A percentile compares a stretch with the other conserved stretches of the same genome.
Evolutionary conservation across 1,140 invertebrate genomes (phyloP).

Genomic region (Oryzaephilus surinamensis): DNA sequence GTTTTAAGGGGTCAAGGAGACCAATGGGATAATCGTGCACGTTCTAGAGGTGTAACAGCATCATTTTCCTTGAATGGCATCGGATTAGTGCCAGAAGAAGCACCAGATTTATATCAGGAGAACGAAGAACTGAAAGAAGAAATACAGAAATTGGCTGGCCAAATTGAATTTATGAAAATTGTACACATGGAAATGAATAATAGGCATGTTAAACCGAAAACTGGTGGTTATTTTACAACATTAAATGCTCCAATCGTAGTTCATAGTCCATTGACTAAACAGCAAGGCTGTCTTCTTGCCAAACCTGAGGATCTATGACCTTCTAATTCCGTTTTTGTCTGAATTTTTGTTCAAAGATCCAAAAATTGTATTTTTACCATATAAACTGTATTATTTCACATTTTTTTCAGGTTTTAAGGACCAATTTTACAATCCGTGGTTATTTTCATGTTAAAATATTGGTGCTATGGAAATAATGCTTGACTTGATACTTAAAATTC

Average conservation of each 20-base stretch:
- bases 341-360: conserved; percentile 1
- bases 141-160: conserved; percentile 78
- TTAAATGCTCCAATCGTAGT: conserved; percentile 38
- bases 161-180: conserved; percentile 88
- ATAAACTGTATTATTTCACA: neutral
- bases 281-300: conserved; percentile 32
- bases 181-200: conserved; percentile 89
- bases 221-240: conserved; percentile 63
- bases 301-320: conserved; percentile 30
- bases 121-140: conserved; percentile 89
- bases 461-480: too few relatives aligned
- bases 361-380: conserved; percentile 1
- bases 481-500: too few relatives aligned
- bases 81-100: conserved; percentile 65
- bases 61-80: conserved; percentile 79
- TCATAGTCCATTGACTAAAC: conserved; percentile 37
- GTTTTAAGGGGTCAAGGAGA: conserved; percentile 74
- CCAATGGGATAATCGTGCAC: conserved; percentile 71
- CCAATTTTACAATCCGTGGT: too few relatives aligned
- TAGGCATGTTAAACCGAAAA: conserved; percentile 71
- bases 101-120: conserved; percentile 75
- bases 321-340: conserved; percentile 7
- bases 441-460: too few relatives aligned
- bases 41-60: conserved; percentile 67
- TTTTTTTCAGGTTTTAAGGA: too few relatives aligned